Evolutionary conservation across 2,113 vertebrate species (phyloP), one percentile per base, ranked within the genome.

Genomic region (Apeltes quadracus): DNA sequence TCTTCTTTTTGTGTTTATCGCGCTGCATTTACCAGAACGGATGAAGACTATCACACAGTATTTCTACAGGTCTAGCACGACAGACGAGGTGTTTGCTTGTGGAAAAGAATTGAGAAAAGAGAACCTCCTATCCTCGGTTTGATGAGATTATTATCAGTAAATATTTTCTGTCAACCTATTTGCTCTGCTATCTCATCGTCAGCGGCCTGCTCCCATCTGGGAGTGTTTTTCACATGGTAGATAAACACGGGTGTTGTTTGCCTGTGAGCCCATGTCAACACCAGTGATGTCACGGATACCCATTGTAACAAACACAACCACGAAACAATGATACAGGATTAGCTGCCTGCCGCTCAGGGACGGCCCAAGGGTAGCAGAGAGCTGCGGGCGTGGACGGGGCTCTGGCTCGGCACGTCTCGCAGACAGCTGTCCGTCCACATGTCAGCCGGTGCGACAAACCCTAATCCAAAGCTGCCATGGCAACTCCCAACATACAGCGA

Each of bases 111-210:
- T 63, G 55, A 72, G 55, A 61, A 75, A 67, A 46, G n/a, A 64
- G 50, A 75, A 29, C 55, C 48, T 76, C 58, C 34, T 51, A 79
- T 88, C 86, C 68, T 84, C 76, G 83, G 83, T 91, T 86, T 89
- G 86, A 90, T 81, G 79, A 87, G 88, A 90, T 88, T 89, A 86
- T 88, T 89, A 90, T 89, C 84, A 77, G 90, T 83, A 85, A 90
- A 91, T 87, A 90, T 84, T 85, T 74, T 79, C 75, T 55, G 72
- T 72, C 76, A 78, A 79, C 81, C 75, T 90, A 65, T 91, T 92
- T 91, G 72, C 85, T 85, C 75, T 78, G 78, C 69, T 72, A 80
- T 87, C 77, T 85, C 73, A 61, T 72, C 81, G 82, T 75, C 86
- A 72, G 81, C 44, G 39, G 59, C 67, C 62, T 59, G 61, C 67